Percentiles rank a stretch among this genome's conserved stretches.
Evolutionary conservation across 2,888 invertebrate species (phyloP).

Genomic region (Pinctada fucata): DNA sequence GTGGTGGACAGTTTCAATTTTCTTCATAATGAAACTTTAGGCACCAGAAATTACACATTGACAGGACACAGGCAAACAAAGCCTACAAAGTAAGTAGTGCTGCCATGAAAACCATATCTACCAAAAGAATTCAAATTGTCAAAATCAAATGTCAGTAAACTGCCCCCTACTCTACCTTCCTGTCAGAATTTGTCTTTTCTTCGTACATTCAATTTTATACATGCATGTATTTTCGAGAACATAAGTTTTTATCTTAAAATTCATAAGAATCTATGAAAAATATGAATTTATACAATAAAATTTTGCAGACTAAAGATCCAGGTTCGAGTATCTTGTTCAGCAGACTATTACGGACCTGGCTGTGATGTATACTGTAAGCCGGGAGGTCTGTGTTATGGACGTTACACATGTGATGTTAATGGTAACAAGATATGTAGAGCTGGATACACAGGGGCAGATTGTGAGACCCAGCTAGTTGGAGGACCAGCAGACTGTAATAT

Average conservation of each 20-base stretch:
- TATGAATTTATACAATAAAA: no score
- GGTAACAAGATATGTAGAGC: conserved; percentile 93
- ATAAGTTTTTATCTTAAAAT: not conserved
- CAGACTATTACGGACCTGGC: conserved; percentile 50
- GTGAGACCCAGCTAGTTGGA: conserved; percentile 80
- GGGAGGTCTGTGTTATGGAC: conserved; percentile 80
- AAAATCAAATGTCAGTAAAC: not conserved
- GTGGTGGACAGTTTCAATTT: conserved; percentile 4
- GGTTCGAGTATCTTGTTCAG: conserved; percentile 48
- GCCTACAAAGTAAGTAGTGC: conserved; percentile 24
- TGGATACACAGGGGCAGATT: conserved; percentile 95
- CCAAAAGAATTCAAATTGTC: not conserved
- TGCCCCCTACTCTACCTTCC: not conserved
- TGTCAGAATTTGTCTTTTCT: not conserved
- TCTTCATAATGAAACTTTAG: not conserved
- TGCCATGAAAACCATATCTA: not conserved
- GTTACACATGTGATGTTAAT: conserved; percentile 90
- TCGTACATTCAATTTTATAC: not conserved
- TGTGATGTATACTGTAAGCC: conserved; percentile 57
- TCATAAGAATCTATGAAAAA: no score
- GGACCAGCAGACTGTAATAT: conserved; percentile 52
- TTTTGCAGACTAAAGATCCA: conserved; percentile 43
- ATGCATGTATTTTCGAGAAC: not conserved
- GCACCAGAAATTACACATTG: not conserved
- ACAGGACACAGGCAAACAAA: conserved; percentile 6